Evolutionary conservation across 2,797 vertebrate species (phyloP).

Genomic region (Bufotes viridis): DNA sequence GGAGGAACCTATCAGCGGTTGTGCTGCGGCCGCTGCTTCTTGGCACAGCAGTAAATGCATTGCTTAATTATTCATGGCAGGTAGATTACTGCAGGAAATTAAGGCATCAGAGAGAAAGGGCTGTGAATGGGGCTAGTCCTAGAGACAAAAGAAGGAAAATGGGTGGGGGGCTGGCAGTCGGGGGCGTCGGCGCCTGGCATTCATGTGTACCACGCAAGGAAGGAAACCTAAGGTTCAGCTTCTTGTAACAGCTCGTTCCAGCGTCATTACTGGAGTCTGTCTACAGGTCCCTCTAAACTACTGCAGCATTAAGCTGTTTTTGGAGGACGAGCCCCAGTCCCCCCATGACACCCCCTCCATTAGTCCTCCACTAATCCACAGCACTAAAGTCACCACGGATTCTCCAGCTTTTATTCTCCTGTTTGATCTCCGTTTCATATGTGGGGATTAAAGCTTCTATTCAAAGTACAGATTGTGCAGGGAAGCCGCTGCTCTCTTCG

Average conservation of each 20-base stretch:
- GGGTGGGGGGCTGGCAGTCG: neutral
- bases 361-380: neutral
- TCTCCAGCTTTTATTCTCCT: neutral
- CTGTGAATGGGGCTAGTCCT: neutral
- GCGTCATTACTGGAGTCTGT: conserved; percentile 66
- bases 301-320: conserved; percentile 65
- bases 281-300: conserved; percentile 70
- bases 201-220: conserved; percentile 52
- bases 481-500: neutral
- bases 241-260: conserved; percentile 37
- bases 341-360: neutral
- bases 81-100: conserved; percentile 75
- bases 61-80: conserved; percentile 79
- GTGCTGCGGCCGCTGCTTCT: conserved; percentile 68
- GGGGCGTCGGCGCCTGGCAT: neutral
- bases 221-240: conserved; percentile 64
- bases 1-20: conserved; percentile 28
- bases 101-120: conserved; percentile 70
- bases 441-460: conserved; percentile 12
- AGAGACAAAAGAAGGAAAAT: neutral
- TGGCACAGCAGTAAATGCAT: conserved; percentile 69
- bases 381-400: neutral
- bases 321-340: neutral
- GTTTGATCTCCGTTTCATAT: conserved; percentile 38
- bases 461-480: conserved; percentile 4